These are phyloP conservation scores for Bacillus rossius DNA, from an alignment of 1,140 invertebrate species.

Conservation along the genomic window DNA sequence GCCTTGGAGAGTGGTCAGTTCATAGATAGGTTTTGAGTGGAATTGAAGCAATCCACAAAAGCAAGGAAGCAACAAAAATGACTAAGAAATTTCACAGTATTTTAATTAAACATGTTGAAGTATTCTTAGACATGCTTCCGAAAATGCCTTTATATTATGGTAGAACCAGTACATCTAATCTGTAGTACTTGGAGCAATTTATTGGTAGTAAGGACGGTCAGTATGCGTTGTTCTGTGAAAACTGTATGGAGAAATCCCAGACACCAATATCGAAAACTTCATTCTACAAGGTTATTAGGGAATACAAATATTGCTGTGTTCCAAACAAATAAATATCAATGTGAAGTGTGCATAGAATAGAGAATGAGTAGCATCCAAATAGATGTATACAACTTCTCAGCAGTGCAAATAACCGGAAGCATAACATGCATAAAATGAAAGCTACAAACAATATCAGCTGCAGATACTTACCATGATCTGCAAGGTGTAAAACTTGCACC, in stretches of 20 bases:
- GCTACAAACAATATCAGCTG: background rate
- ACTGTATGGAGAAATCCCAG: background rate
- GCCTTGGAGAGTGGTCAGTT: too few relatives aligned
- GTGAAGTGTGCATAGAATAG: conserved; percentile 11
- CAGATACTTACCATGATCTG: conserved; percentile 19
- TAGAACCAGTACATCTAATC: conserved; percentile 7
- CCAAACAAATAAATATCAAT: conserved; percentile 16
- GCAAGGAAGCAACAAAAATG: too few relatives aligned
- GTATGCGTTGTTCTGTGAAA: conserved; percentile 1
- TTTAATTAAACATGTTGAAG: too few relatives aligned
- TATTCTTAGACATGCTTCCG: conserved; percentile 10
- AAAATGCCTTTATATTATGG: conserved; percentile 16
- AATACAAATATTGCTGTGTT: conserved; percentile 10
- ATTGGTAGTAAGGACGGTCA: background rate
- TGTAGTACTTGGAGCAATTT: conserved; percentile 11
- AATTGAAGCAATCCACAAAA: too few relatives aligned
- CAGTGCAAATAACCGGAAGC: conserved; percentile 19
- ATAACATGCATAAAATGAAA: conserved; percentile 20
- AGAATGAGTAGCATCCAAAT: background rate
- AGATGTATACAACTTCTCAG: conserved; percentile 9
- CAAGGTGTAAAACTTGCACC: conserved; percentile 34
- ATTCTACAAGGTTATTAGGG: background rate
- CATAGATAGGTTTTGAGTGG: too few relatives aligned
- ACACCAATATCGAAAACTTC: background rate
- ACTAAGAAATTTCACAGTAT: too few relatives aligned